Base-by-base conservation (phyloP, 1,140 invertebrate species). In the Drosophila busckii region DNA sequence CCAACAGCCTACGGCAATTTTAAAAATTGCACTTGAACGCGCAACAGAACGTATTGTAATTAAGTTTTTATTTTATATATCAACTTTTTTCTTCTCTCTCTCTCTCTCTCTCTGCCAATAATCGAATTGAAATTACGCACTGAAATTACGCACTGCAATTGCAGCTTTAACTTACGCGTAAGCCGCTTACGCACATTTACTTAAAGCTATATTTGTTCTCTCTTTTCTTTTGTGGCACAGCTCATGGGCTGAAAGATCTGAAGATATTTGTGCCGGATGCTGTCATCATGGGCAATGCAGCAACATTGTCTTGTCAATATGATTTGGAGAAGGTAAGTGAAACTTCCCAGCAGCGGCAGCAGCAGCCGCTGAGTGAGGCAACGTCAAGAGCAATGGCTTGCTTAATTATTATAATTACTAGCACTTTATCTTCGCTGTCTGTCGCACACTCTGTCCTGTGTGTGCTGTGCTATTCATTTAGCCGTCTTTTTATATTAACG, bases 251-350 rank as follows among this genome's bases (percentile, higher is more conserved):
- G 17, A 91, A 91, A 63, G 92, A 93, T 67, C 88, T 95, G 63
- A 90, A 91, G 66, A 93, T 94, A 84, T 91, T 90, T 35, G 92
- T 93, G n/a, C 94, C 94, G 6, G 88, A 90, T 37, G 93, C 93
- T 23, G 93, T 94, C 17, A 89, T 91, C 66, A 91, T 91, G 17
- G 93, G 93, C 6, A 92, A 93, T 28, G 90, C 92, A 5, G 93
- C 93, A 13, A 90, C 91, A 32, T 89, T 96, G 32, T 90, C 91
- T 9, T 96, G 94, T 86, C 90, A 92, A 65, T 96, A 95, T 85
- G 94, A 95, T 82, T 88, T 95, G 52, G 93, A 95, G 66, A 91
- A 91, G 76, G 86, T 87, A 87, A 70, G 67, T 64, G 64, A 62
- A 35, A 73, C 60, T 63, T 69, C 64, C 70, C 17, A 40, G 8